These are phyloP conservation scores for Brachyopa scutellaris DNA, from an alignment of 2,888 invertebrate genomes.

Conservation along the genomic window DNA sequence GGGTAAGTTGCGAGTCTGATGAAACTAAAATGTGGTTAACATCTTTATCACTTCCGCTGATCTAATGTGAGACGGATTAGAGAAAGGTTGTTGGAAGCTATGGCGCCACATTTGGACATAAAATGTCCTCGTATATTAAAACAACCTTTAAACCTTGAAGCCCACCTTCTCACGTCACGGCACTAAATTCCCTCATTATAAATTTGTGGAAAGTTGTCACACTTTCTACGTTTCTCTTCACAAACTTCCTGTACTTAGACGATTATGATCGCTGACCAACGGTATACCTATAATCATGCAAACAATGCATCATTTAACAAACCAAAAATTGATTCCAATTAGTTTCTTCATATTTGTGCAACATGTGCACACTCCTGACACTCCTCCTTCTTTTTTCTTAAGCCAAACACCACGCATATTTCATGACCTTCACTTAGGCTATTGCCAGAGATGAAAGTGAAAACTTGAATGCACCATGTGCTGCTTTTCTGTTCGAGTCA, in stretches of 20 bases:
- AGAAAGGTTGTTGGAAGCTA: too few relatives aligned
- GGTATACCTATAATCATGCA: not conserved
- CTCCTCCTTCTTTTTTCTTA: slow-evolving; percentile 12
- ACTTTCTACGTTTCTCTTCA: slow-evolving; percentile 35
- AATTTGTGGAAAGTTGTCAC: slow-evolving; percentile 46
- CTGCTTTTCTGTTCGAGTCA: slow-evolving; percentile 25
- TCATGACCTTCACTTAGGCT: slow-evolving; percentile 65
- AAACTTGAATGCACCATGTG: slow-evolving; percentile 63
- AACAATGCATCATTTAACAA: slow-evolving; percentile 15
- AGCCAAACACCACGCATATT: slow-evolving; percentile 42
- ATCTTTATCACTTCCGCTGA: not conserved
- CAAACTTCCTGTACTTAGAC: not conserved
- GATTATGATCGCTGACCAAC: slow-evolving; percentile 3
- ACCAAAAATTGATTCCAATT: slow-evolving; percentile 34
- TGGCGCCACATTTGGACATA: too few relatives aligned
- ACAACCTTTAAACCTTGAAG: too few relatives aligned
- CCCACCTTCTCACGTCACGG: too few relatives aligned
- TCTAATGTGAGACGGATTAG: too few relatives aligned
- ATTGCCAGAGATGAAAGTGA: slow-evolving; percentile 57
- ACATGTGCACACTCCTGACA: slow-evolving; percentile 21
- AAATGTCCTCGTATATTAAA: too few relatives aligned
- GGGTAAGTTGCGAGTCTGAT: not conserved
- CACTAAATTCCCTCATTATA: too few relatives aligned
- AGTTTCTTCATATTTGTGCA: slow-evolving; percentile 30
- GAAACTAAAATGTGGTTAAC: not conserved